phyloP scores from a whole-genome alignment of 2,113 vertebrate genomes.

The Triplophysa siluroides region DNA sequence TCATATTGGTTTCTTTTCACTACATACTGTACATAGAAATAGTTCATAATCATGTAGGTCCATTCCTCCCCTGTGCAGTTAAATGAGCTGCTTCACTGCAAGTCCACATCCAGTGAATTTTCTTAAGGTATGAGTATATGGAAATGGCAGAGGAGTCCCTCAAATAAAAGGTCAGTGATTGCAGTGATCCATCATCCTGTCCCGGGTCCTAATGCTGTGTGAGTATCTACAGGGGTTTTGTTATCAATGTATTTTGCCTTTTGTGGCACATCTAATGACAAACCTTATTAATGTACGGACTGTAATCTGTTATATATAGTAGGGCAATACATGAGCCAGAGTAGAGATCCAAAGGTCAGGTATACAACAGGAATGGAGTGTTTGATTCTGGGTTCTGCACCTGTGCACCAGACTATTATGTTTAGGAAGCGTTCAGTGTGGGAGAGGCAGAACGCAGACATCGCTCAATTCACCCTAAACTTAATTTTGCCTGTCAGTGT shows the following conservation, averaged over 20 bases:
- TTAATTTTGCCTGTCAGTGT: neutral
- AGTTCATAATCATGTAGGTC: constrained; percentile 38
- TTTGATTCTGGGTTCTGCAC: neutral
- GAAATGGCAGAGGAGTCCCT: constrained; percentile 47
- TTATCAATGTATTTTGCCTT: constrained; percentile 39
- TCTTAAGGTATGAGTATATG: constrained; percentile 43
- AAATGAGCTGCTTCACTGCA: constrained; percentile 50
- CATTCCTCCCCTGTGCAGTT: constrained; percentile 37
- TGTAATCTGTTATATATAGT: neutral
- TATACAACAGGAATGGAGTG: neutral
- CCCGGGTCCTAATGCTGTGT: constrained; percentile 48
- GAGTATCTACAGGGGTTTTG: constrained; percentile 37
- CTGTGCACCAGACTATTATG: neutral
- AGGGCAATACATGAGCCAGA: neutral
- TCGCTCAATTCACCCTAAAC: neutral
- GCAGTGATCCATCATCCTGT: constrained; percentile 54
- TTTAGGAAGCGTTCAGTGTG: neutral
- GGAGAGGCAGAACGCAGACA: neutral
- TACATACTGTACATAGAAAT: neutral
- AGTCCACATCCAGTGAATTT: constrained; percentile 39
- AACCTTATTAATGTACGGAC: neutral
- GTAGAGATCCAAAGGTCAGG: neutral
- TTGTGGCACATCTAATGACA: constrained; percentile 37
- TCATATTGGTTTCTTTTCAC: neutral
- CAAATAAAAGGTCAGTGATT: constrained; percentile 52